Percentiles rank a stretch among this genome's conserved stretches.
Evolutionary conservation across 2,797 vertebrate genomes (phyloP).

Genomic region (Phoebastria nigripes): DNA sequence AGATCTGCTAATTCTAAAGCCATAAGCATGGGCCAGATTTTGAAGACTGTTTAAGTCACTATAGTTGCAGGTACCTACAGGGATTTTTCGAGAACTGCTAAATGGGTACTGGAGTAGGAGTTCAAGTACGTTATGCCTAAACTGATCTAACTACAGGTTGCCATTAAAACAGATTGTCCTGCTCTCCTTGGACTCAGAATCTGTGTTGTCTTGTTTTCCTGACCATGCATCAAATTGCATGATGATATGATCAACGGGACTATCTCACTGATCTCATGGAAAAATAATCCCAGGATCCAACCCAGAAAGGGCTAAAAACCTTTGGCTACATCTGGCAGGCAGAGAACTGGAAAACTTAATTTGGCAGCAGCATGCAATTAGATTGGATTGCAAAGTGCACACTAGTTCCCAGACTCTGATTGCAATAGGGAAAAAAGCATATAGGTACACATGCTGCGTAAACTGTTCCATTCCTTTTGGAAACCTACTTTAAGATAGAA

Average conservation of each 20-base stretch:
- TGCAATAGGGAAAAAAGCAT: background rate
- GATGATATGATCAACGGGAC: background rate
- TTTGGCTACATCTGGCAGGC: background rate
- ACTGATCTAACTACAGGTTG: background rate
- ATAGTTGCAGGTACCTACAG: background rate
- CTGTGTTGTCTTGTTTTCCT: background rate
- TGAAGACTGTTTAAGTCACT: background rate
- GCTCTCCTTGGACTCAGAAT: background rate
- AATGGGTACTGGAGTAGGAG: too few species aligned
- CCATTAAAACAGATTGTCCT: background rate
- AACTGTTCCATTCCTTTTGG: background rate
- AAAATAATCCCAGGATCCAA: background rate
- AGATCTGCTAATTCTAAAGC: background rate
- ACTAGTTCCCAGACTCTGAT: too few species aligned
- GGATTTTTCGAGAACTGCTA: background rate
- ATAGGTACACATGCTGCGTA: background rate
- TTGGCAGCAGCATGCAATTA: background rate
- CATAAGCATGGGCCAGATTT: background rate
- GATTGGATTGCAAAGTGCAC: background rate
- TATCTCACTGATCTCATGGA: background rate
- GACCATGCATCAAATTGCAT: background rate
- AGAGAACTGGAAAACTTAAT: background rate
- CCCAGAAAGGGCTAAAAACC: background rate
- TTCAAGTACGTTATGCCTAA: background rate
- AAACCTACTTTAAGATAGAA: background rate